A percentile compares a stretch with the other conserved stretches of the same genome.
Evolutionary conservation across 2,113 vertebrate genomes (phyloP).

Genomic region (Ailurus styani): DNA sequence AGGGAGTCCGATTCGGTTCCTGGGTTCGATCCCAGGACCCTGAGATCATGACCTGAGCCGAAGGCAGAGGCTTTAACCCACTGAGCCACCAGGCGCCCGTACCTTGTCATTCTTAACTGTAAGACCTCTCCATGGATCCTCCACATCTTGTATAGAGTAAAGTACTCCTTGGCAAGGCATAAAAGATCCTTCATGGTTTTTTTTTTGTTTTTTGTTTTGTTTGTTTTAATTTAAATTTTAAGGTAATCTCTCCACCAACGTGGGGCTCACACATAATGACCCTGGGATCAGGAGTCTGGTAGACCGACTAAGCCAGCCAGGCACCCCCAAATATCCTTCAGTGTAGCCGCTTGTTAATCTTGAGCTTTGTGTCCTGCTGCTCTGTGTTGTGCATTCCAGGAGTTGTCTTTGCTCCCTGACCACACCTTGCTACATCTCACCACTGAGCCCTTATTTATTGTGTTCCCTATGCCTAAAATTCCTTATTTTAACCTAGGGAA

Average conservation of each 20-base stretch:
- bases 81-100: too few relatives aligned
- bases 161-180: neutral
- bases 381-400: neutral
- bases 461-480: neutral
- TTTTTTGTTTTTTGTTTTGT: neutral
- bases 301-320: neutral
- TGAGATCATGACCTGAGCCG: too few relatives aligned
- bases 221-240: neutral
- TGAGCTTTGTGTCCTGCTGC: neutral
- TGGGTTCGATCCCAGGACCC: too few relatives aligned
- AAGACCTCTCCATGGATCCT: neutral
- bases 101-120: neutral
- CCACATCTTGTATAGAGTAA: neutral
- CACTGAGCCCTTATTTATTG: neutral
- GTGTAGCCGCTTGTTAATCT: too few relatives aligned
- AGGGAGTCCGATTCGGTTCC: too few relatives aligned
- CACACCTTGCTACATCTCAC: neutral
- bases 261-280: neutral
- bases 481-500: neutral
- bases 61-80: too few relatives aligned
- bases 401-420: neutral
- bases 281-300: neutral
- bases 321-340: neutral
- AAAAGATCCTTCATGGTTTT: neutral
- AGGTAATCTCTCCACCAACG: neutral